Evolutionary conservation across 2,113 vertebrate species (phyloP).

Genomic region (Catharus fuscescens): DNA sequence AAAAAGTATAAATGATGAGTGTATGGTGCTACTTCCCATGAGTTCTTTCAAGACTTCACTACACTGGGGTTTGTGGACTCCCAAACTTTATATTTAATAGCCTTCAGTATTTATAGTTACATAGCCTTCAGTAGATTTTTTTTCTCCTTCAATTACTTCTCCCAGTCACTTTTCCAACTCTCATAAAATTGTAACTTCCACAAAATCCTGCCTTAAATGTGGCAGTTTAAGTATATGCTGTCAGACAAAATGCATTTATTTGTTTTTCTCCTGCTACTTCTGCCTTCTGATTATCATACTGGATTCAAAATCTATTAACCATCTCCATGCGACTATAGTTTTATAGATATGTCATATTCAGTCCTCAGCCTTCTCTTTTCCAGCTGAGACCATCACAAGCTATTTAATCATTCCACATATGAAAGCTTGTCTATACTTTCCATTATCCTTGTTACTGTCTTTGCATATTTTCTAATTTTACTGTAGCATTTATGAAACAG

Average conservation of each 20-base stretch:
- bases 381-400: rapidly evolving
- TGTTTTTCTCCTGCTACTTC: neutral
- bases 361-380: neutral
- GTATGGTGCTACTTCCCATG: neutral
- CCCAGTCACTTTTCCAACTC: neutral
- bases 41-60: neutral
- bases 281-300: neutral
- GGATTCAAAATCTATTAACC: neutral
- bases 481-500: neutral
- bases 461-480: neutral
- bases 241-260: neutral
- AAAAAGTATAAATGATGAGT: neutral
- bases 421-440: neutral
- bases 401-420: neutral
- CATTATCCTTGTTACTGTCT: neutral
- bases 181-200: neutral
- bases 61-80: neutral
- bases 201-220: neutral
- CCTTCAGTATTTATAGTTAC: neutral
- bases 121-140: neutral
- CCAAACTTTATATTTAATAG: neutral
- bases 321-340: neutral
- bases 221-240: neutral
- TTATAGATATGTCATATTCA: neutral
- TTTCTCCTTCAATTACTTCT: neutral